phyloP scores from a whole-genome alignment of 1,140 invertebrate species.

The Caerostris darwini region DNA sequence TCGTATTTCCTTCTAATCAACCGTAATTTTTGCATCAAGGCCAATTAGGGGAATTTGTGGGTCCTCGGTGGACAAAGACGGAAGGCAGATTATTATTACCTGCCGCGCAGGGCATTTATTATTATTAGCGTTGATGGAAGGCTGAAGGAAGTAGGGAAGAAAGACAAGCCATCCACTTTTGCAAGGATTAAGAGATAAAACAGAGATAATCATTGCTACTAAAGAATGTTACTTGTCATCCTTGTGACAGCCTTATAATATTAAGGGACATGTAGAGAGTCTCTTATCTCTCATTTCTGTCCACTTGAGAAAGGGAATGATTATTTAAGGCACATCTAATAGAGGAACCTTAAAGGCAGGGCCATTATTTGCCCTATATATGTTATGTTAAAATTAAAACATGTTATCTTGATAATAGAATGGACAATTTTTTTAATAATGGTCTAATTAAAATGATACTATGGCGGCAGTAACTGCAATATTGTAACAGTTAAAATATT shows the following conservation, averaged over 20 bases:
- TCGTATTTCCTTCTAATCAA: slow-evolving; percentile 58
- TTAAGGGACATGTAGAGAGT: neutral
- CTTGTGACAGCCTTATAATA: neutral
- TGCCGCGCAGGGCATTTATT: slow-evolving; percentile 55
- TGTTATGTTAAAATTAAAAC: no score
- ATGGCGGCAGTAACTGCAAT: no score
- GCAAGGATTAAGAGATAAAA: slow-evolving; percentile 28
- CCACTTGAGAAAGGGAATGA: neutral
- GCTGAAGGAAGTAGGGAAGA: neutral
- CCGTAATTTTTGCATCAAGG: slow-evolving; percentile 61
- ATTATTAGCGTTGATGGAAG: slow-evolving; percentile 48
- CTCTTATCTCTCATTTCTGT: slow-evolving; percentile 21
- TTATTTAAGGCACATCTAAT: neutral
- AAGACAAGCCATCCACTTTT: neutral
- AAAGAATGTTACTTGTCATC: slow-evolving; percentile 24
- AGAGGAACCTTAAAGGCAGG: neutral
- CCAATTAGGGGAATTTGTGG: slow-evolving; percentile 65
- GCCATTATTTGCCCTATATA: no score
- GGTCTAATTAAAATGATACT: no score
- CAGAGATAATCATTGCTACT: neutral
- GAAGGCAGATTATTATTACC: neutral
- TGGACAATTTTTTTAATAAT: no score
- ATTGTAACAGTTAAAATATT: no score
- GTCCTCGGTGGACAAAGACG: neutral
- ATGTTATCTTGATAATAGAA: no score